These are phyloP conservation scores for Colossoma macropomum DNA, from an alignment of 2,113 vertebrate species.

Conservation along the genomic window DNA sequence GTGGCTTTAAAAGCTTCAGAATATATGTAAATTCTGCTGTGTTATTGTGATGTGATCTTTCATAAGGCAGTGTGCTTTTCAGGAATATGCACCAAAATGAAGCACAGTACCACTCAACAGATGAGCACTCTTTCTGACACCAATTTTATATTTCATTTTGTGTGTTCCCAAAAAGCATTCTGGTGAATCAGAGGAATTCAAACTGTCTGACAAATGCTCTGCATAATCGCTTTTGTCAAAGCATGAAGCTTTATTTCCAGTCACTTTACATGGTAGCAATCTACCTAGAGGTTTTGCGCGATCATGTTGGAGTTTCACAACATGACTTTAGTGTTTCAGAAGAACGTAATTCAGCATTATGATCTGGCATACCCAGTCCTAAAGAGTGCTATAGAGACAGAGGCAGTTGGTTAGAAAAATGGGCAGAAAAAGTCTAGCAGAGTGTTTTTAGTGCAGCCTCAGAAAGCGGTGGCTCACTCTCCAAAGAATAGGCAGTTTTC, in stretches of 20 bases:
- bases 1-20: neutral
- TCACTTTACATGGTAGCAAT: neutral
- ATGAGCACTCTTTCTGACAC: neutral
- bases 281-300: neutral
- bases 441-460: slow-evolving; percentile 63
- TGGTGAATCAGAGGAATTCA: neutral
- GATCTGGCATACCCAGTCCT: slow-evolving; percentile 30
- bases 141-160: neutral
- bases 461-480: slow-evolving; percentile 53
- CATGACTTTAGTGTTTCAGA: slow-evolving; percentile 3
- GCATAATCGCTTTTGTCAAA: neutral
- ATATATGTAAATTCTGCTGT: neutral
- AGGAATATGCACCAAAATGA: neutral
- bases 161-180: neutral
- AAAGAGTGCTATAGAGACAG: slow-evolving; percentile 15
- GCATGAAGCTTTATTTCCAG: neutral
- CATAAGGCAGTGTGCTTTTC: neutral
- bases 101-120: neutral
- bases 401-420: slow-evolving; percentile 13
- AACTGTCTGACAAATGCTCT: neutral
- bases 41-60: neutral
- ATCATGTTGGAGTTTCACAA: neutral
- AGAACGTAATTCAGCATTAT: slow-evolving; percentile 31
- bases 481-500: neutral
- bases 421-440: neutral